Evolutionary conservation across 2,888 invertebrate species (phyloP), one percentile per base, ranked within the genome.

Genomic region (Brachynemurus nebulosus): DNA sequence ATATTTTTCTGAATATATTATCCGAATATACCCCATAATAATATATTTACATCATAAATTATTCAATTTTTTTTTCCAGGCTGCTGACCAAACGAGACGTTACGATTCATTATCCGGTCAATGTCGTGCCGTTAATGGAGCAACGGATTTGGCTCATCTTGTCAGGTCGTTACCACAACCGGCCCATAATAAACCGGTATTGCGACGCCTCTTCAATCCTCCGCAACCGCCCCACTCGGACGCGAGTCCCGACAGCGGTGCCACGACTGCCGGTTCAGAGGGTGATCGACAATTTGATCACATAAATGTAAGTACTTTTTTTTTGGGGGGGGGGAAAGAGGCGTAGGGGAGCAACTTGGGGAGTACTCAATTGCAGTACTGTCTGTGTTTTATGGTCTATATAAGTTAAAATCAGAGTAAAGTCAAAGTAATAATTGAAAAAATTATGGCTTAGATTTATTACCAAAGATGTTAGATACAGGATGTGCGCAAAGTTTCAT

Each of bases 91-190:
- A 60, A 76, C 80, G 19, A 78, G 82, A 50, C 77, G 92, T 48
- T 93, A 91, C 68, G 86, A 85, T 58, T 77, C 76, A 11, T 69
- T 92, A 39, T 74, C 82, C 51, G 72, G 78, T 40, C 83, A 88
- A 55, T 85, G 89, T 51, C 78, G 80, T 47, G 75, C 77, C 0
- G 78, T 91, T 3, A 76, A 78, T 36, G 79, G 83, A 35, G 70
- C 76, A 35, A 71, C 75, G 2, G 89, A 90, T 62, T 64, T 90
- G 49, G 77, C 78, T 18, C 82, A 86, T 57, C 74, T 92, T 54
- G 83, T 88, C 39, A 74, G 86, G 45, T 70, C 76, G 23, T 66
- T 80, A 57, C 77, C 84, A 14, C 55, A 70, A 51, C 60, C 66
- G 59, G 57, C 60, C 63, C 62, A 62, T 63, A 62, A 66, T 57